These are phyloP conservation scores for Drosophila longiperda DNA, from an alignment of 2,888 invertebrate species.

Conservation along the genomic window DNA sequence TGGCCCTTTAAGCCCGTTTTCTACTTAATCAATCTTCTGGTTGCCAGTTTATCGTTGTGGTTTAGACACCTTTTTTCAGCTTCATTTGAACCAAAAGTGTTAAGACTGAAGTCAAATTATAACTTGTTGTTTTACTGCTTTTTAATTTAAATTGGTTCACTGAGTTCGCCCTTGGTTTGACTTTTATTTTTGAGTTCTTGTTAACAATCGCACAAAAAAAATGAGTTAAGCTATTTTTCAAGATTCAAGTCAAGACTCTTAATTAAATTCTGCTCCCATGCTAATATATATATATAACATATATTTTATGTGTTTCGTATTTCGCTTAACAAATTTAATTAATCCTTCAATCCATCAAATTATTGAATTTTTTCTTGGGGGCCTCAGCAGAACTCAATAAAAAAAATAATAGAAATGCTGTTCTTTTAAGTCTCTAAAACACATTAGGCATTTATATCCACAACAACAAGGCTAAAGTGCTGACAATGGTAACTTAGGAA, in stretches of 20 bases:
- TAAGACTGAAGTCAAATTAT: slow-evolving; percentile 56
- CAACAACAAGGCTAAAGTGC: background rate
- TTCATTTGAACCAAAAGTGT: slow-evolving; percentile 44
- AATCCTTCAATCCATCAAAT: slow-evolving; percentile 43
- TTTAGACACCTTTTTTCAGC: slow-evolving; percentile 27
- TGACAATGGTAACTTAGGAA: background rate
- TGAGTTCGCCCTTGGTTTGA: slow-evolving; percentile 15
- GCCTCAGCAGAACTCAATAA: no score
- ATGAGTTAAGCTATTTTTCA: slow-evolving; percentile 12
- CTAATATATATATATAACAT: background rate
- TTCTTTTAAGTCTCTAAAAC: slow-evolving; percentile 1
- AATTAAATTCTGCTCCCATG: slow-evolving; percentile 28
- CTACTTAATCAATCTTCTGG: slow-evolving; percentile 64
- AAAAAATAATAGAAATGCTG: background rate
- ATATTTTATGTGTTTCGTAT: slow-evolving; percentile 4
- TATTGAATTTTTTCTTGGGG: slow-evolving; percentile 10
- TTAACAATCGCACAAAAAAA: slow-evolving; percentile 6
- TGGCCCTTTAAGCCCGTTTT: slow-evolving; percentile 25
- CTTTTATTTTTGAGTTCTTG: slow-evolving; percentile 10
- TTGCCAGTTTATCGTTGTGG: slow-evolving; percentile 37
- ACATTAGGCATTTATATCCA: slow-evolving; percentile 20
- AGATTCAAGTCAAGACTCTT: slow-evolving; percentile 13
- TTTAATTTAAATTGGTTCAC: slow-evolving; percentile 8
- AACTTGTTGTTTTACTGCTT: slow-evolving; percentile 27
- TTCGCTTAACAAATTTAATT: slow-evolving; percentile 53